Percentiles rank a stretch among this genome's conserved stretches.
Conservation (phyloP, 1,140 invertebrate species). For the Sinella curviseta region DNA sequence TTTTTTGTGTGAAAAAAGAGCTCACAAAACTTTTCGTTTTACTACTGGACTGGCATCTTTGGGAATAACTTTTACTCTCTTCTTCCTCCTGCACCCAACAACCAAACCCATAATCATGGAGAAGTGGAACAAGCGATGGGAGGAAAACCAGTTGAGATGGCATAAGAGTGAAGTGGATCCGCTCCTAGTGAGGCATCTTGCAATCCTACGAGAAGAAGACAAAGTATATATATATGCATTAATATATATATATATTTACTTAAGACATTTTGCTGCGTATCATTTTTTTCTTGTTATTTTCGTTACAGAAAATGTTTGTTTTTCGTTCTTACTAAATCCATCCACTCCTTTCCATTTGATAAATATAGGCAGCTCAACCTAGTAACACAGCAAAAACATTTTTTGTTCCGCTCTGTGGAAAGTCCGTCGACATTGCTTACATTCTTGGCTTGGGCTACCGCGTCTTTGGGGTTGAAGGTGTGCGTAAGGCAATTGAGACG, state of each 20-base stretch:
- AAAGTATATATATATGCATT: too few relatives aligned
- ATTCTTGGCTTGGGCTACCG: slow-evolving; percentile 29
- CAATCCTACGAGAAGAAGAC: neutral
- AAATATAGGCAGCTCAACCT: neutral
- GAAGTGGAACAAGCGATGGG: slow-evolving; percentile 40
- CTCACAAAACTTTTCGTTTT: too few relatives aligned
- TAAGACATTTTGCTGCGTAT: neutral
- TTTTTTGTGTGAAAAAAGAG: too few relatives aligned
- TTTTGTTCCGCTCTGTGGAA: slow-evolving; percentile 45
- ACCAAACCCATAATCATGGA: neutral
- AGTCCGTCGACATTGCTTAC: slow-evolving; percentile 36
- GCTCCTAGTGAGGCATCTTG: slow-evolving; percentile 24
- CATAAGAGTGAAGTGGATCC: slow-evolving; percentile 36
- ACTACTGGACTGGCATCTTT: neutral
- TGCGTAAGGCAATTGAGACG: slow-evolving; percentile 34
- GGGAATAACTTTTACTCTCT: neutral
- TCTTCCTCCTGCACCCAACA: neutral
- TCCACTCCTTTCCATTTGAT: neutral
- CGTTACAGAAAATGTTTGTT: neutral
- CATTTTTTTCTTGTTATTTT: neutral
- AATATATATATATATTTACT: neutral
- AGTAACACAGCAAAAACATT: slow-evolving; percentile 33
- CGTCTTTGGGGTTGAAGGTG: slow-evolving; percentile 44
- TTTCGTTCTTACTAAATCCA: too few relatives aligned
- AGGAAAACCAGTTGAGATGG: slow-evolving; percentile 39